Percentiles rank a stretch among this genome's conserved stretches.
These are phyloP conservation scores for Sylvia atricapilla DNA, from an alignment of 2,113 vertebrate genomes.

Conservation along the genomic window DNA sequence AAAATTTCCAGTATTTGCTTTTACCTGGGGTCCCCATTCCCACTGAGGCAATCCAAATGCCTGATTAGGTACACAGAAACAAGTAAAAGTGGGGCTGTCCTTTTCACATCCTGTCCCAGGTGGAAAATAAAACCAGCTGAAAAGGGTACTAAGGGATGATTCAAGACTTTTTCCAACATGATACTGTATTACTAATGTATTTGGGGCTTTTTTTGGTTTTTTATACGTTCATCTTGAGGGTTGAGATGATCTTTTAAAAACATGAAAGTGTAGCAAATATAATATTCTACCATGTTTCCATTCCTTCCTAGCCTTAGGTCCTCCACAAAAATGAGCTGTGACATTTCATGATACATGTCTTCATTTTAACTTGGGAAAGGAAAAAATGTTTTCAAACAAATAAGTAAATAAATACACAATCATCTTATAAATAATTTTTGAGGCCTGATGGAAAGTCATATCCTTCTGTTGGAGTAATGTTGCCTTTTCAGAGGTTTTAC, in stretches of 20 bases:
- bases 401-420: conserved; percentile 20
- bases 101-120: background rate
- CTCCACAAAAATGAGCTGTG: conserved; percentile 40
- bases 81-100: background rate
- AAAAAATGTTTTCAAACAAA: background rate
- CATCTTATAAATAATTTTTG: background rate
- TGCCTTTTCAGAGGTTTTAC: background rate
- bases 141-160: background rate
- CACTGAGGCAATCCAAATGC: background rate
- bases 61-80: background rate
- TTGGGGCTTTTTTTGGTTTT: background rate
- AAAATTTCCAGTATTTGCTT: background rate
- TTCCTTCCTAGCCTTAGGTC: conserved; percentile 12
- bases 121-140: background rate
- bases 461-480: background rate
- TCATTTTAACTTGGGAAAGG: conserved; percentile 37
- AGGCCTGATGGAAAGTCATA: background rate
- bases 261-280: conserved; percentile 15
- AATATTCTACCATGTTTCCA: background rate
- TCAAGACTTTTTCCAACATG: background rate
- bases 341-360: conserved; percentile 21
- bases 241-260: conserved; percentile 30
- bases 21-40: background rate
- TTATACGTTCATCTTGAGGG: background rate
- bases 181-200: background rate